phyloP scores from a whole-genome alignment of 1,140 invertebrate genomes.

The Planococcus citri region DNA sequence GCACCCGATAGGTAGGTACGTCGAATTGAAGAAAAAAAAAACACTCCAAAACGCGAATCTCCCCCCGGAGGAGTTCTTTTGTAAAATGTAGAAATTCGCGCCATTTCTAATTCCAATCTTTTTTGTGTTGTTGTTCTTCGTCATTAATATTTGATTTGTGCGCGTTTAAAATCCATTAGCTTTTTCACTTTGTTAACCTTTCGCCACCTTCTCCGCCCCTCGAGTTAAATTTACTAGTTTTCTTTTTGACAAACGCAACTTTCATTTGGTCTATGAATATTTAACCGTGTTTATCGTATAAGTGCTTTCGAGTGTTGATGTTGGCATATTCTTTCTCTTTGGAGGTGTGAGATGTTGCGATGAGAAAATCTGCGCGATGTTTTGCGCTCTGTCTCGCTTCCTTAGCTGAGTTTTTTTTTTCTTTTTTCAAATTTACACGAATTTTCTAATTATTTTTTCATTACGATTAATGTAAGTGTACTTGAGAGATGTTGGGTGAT shows the following conservation, averaged over 20 bases:
- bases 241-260: background rate
- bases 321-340: too few species aligned
- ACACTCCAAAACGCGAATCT: background rate
- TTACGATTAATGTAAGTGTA: too few species aligned
- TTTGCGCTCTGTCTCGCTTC: too few species aligned
- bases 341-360: too few species aligned
- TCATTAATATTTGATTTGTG: constrained; percentile 16
- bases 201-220: background rate
- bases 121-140: constrained; percentile 8
- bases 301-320: background rate
- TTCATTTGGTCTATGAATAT: constrained; percentile 8
- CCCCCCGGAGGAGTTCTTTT: constrained; percentile 13
- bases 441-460: too few species aligned
- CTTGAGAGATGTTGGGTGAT: too few species aligned
- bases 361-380: too few species aligned
- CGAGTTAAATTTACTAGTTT: background rate
- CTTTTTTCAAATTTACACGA: too few species aligned
- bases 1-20: background rate
- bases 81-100: constrained; percentile 15
- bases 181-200: background rate
- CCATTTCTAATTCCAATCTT: constrained; percentile 19
- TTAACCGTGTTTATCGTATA: background rate
- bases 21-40: too few species aligned
- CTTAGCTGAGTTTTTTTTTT: too few species aligned
- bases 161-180: constrained; percentile 18